Conservation (phyloP, 2,797 vertebrate genomes). For the Liasis olivaceus region DNA sequence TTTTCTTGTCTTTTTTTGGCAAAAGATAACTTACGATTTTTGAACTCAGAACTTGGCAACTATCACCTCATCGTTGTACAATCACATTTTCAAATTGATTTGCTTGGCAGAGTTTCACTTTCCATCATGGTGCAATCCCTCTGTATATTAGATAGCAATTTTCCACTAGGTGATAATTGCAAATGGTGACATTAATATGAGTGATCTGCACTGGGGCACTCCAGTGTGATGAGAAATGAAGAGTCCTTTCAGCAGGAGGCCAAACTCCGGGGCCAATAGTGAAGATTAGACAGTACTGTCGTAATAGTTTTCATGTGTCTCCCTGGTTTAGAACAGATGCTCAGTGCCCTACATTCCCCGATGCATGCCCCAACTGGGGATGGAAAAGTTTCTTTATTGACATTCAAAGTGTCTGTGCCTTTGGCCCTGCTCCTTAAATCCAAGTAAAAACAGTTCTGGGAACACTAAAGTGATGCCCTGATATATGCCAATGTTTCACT, state of each 20-base stretch:
- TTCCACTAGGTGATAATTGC: constrained; percentile 23
- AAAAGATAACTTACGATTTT: background rate
- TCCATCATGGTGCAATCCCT: constrained; percentile 1
- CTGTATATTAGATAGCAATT: background rate
- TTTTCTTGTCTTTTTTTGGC: background rate
- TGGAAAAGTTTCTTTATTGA: constrained; percentile 48
- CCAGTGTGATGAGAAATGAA: background rate
- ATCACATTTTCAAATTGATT: background rate
- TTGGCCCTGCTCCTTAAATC: constrained; percentile 40
- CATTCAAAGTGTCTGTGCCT: constrained; percentile 18
- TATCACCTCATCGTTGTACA: constrained; percentile 7
- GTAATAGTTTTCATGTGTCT: constrained; percentile 25
- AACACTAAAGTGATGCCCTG: constrained; percentile 39
- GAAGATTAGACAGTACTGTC: constrained; percentile 28
- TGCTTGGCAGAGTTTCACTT: background rate
- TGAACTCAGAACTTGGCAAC: background rate
- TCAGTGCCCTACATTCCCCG: constrained; percentile 23
- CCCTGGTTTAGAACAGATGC: constrained; percentile 36
- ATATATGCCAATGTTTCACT: background rate
- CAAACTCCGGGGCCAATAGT: constrained; percentile 29
- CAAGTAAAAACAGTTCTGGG: constrained; percentile 38
- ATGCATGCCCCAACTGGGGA: constrained; percentile 29
- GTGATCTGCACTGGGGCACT: constrained; percentile 27
- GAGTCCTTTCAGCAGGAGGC: constrained; percentile 11
- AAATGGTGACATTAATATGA: constrained; percentile 28